Conservation (phyloP, 2,797 vertebrate species). For the Pipistrellus pygmaeus region DNA sequence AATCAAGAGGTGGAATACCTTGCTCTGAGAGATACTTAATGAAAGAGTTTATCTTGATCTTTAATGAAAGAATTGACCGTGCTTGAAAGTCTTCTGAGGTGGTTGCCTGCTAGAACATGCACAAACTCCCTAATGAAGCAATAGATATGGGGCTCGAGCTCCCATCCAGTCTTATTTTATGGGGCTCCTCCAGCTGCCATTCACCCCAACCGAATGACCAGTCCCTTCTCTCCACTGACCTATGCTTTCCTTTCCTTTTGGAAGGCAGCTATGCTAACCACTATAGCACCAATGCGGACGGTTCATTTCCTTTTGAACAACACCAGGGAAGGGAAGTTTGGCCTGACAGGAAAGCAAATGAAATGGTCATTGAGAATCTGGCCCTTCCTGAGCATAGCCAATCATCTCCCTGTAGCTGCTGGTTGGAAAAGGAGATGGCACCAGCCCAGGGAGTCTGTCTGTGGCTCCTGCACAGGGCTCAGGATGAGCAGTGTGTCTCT, state of each 20-base stretch:
- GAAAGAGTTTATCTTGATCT: too few relatives aligned
- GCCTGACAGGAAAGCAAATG: background rate
- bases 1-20: too few relatives aligned
- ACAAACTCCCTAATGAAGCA: background rate
- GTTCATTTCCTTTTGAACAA: too few relatives aligned
- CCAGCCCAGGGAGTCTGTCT: too few relatives aligned
- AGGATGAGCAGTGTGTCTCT: too few relatives aligned
- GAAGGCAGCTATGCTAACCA: constrained; percentile 91
- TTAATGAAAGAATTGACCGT: background rate
- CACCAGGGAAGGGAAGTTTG: too few relatives aligned
- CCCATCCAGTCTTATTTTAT: too few relatives aligned
- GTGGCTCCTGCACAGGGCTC: too few relatives aligned
- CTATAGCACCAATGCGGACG: constrained; percentile 89
- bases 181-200: background rate
- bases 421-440: background rate
- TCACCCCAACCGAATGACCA: background rate
- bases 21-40: too few relatives aligned
- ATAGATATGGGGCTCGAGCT: background rate
- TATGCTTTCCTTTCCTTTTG: constrained; percentile 50
- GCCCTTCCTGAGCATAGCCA: background rate
- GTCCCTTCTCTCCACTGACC: background rate
- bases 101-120: background rate
- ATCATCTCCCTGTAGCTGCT: background rate
- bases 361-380: background rate
- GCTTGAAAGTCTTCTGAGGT: background rate